Percentiles rank a stretch among this genome's conserved stretches.
phyloP scores from a whole-genome alignment of 2,888 invertebrate genomes.

The Exephanes ischioxanthus region DNA sequence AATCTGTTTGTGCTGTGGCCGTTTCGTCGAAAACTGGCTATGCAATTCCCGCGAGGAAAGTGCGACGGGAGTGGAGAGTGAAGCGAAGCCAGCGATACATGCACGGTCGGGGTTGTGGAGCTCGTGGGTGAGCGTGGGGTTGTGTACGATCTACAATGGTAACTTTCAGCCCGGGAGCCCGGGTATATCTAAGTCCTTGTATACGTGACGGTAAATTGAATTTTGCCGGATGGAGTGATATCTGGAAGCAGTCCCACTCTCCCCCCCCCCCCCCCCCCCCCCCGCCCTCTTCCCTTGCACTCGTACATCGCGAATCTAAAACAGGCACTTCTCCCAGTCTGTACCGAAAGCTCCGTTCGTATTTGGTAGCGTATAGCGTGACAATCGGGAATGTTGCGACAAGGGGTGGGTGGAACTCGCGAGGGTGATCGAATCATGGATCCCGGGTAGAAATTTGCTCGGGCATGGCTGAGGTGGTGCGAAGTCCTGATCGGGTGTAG shows the following conservation, averaged over 20 bases:
- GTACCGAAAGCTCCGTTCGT: constrained; percentile 49
- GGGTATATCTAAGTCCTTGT: constrained; percentile 68
- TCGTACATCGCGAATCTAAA: constrained; percentile 57
- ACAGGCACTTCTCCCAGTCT: constrained; percentile 60
- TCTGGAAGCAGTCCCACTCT: constrained; percentile 59
- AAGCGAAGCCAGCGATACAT: constrained; percentile 41
- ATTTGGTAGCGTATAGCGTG: constrained; percentile 55
- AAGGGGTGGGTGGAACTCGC: constrained; percentile 1
- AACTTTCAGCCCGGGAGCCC: constrained; percentile 65
- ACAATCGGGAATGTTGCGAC: constrained; percentile 37
- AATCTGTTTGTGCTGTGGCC: constrained; percentile 61
- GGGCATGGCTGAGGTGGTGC: not conserved
- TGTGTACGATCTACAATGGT: constrained; percentile 64
- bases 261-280: constrained; percentile 47
- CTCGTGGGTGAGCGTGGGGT: not conserved
- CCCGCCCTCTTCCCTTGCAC: not conserved
- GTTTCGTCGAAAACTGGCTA: constrained; percentile 59
- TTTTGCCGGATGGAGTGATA: constrained; percentile 70
- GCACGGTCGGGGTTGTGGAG: constrained; percentile 27
- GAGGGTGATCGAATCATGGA: constrained; percentile 29
- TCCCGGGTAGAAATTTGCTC: constrained; percentile 5
- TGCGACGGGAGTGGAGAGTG: constrained; percentile 42
- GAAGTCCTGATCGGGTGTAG: not conserved
- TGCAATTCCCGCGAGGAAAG: constrained; percentile 55
- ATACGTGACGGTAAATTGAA: constrained; percentile 72